Base-by-base conservation (phyloP, 2,797 vertebrate species). In the Toxotes lorentzi region DNA sequence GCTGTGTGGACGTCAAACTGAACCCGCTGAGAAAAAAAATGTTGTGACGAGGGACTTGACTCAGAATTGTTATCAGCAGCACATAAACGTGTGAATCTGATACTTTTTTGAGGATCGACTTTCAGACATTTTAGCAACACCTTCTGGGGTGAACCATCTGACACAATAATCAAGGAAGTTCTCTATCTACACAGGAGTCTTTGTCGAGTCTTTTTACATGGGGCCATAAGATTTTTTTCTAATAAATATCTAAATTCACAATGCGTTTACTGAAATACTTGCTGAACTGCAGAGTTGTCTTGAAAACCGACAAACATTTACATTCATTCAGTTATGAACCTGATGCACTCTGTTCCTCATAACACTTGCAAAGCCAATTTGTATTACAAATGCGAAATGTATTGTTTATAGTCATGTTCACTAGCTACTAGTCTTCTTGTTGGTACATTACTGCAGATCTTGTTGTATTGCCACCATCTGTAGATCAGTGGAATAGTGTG, bases 1-100 rank as follows among this genome's bases (percentile, higher is more conserved):
- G 63, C 54, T 78, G 34, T 50, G 17, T 43, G 30, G 14, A 72
- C 2, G 0, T 53, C 0, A 60, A 69, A 86, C 8, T 40, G 12
- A 79, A 80, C 35, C 81, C 66, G 51, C 24, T 7, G n/a, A 76
- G 78, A 78, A 56, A 32, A 57, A 51, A 65, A 62, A 47, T 68
- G 30, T 41, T 69, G 53, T 61, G 41, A 62, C 51, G 1, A 27
- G 57, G 64, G 73, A 69, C 48, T 38, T 50, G 41, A 77, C 59
- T 38, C 19, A 11, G 21, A 63, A 24, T 30, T 75, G 45, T 70
- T 54, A 56, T 59, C 13, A 57, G 76, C 43, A 59, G 48, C 58
- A 62, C 10, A 71, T 23, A 35, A 47, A 56, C 60, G 50, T 47
- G 58, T 65, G 40, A 65, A 48, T 58, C 8, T 51, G 40, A 68